A percentile compares a stretch with the other conserved stretches of the same genome.
Evolutionary conservation across 2,113 vertebrate genomes (phyloP).

Genomic region (Megaleporinus macrocephalus): DNA sequence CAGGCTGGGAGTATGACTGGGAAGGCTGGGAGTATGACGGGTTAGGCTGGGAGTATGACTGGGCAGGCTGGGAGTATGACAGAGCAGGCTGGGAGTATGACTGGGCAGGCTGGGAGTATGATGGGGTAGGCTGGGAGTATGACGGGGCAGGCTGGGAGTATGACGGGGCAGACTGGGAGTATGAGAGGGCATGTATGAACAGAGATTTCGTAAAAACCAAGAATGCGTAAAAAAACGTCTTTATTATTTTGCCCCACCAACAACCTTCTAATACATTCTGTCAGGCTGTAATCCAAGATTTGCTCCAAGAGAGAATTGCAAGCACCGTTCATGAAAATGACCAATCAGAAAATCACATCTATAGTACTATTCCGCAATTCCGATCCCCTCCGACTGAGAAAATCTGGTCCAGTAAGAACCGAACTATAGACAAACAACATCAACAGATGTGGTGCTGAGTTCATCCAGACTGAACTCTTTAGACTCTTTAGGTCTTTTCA

Average conservation of each 20-base stretch:
- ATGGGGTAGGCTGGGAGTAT: no score
- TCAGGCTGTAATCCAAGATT: background rate
- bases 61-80: no score
- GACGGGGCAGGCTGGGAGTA: no score
- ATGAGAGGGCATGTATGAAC: no score
- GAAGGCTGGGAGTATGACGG: no score
- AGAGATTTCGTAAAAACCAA: background rate
- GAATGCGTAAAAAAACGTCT: background rate
- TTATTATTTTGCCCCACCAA: background rate
- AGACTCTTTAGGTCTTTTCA: background rate
- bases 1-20: no score
- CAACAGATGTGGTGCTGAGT: background rate
- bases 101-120: no score
- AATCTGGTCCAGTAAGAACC: slow-evolving; percentile 16
- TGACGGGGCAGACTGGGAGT: no score
- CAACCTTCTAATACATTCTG: slow-evolving; percentile 2
- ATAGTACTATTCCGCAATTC: background rate
- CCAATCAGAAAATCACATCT: background rate
- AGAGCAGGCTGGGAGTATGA: no score
- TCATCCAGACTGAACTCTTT: no score
- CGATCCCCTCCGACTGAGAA: slow-evolving; percentile 20
- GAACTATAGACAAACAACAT: no score
- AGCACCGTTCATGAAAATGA: background rate
- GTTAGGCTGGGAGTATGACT: no score
- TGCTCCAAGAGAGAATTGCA: background rate